Evolutionary conservation across 2,113 vertebrate species (phyloP).

Genomic region (Caracal caracal): DNA sequence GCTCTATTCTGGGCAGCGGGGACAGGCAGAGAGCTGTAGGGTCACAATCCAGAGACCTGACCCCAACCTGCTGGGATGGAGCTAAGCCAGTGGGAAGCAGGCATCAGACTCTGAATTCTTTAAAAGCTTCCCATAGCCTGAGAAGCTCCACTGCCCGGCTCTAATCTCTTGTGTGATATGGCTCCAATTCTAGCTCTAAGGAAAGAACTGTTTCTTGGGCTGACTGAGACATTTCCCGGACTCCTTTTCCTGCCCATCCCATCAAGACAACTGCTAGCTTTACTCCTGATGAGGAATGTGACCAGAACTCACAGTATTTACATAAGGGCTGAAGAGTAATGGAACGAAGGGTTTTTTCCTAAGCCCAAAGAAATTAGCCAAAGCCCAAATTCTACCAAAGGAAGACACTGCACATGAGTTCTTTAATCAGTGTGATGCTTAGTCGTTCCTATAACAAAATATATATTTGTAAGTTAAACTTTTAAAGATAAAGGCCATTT

Average conservation of each 20-base stretch:
- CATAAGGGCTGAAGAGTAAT: not conserved
- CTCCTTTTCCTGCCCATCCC: not conserved
- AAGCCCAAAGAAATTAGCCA: conserved; percentile 26
- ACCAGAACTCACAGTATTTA: not conserved
- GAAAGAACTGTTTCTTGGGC: not conserved
- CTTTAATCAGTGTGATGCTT: not conserved
- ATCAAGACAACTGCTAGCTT: not conserved
- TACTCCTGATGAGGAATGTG: not conserved
- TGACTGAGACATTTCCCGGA: not conserved
- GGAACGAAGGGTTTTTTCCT: not conserved
- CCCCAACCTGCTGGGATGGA: not conserved
- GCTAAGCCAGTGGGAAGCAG: not conserved
- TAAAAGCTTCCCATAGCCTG: not conserved
- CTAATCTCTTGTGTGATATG: not conserved
- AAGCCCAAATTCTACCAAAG: not conserved
- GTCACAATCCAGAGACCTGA: not conserved
- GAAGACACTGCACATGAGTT: not conserved
- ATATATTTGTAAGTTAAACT: not conserved
- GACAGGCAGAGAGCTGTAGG: not conserved
- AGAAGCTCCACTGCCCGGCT: not conserved
- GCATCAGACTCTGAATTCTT: not conserved
- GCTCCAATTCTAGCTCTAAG: not conserved
- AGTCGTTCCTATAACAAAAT: not conserved
- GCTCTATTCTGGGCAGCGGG: not conserved
- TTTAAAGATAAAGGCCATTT: not conserved